Evolutionary conservation across 2,113 vertebrate species (phyloP).

Genomic region (Lepus timidus): DNA sequence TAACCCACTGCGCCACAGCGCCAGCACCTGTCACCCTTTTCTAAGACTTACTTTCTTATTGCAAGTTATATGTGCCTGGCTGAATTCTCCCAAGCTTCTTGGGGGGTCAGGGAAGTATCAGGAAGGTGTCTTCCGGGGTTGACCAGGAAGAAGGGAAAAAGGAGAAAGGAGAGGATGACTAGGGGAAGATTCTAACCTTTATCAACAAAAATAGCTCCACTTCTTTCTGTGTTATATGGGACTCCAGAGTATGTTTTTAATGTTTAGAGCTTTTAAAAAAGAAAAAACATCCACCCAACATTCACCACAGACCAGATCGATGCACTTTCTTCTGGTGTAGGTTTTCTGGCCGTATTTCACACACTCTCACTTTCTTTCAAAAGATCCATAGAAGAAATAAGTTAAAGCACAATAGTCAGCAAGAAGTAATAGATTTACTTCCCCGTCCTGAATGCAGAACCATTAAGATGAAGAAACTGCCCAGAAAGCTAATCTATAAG

Average conservation of each 20-base stretch:
- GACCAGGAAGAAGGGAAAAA: not conserved
- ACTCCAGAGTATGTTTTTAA: not conserved
- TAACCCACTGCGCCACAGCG: too few relatives aligned
- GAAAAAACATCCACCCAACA: not conserved
- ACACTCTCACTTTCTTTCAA: not conserved
- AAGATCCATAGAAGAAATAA: conserved; percentile 14
- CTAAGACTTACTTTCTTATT: not conserved
- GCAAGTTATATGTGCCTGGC: not conserved
- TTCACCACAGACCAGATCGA: not conserved
- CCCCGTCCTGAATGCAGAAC: conserved; percentile 15
- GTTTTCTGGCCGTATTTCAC: conserved; percentile 17
- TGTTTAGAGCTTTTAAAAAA: conserved; percentile 7
- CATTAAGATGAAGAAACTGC: conserved; percentile 46
- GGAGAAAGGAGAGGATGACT: not conserved
- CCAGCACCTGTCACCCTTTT: not conserved
- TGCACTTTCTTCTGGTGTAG: conserved; percentile 54
- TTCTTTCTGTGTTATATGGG: not conserved
- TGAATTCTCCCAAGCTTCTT: not conserved
- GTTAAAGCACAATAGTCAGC: conserved; percentile 33
- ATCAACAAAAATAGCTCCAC: not conserved
- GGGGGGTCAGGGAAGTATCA: not conserved
- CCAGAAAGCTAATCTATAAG: not conserved
- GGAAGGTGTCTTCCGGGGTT: not conserved
- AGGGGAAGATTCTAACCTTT: not conserved
- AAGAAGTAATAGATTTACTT: conserved; percentile 57